Base-by-base conservation (phyloP, 2,113 vertebrate species). In the Tychaedon coryphoeus region DNA sequence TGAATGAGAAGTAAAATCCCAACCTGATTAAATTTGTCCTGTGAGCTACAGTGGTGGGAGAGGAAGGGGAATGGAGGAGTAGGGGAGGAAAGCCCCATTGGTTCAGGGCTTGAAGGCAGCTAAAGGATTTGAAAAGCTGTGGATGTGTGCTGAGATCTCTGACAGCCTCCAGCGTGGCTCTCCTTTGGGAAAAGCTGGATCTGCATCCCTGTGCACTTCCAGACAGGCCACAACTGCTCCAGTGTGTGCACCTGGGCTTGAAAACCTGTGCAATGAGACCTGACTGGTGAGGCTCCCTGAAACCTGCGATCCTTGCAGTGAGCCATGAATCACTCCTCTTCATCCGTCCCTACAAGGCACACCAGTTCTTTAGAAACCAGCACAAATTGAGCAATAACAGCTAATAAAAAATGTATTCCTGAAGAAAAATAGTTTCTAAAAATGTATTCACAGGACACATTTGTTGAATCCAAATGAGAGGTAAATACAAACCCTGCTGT, bases 341-440 rank as follows among this genome's bases (percentile, higher is more conserved):
- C 74, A 17, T 61, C 77, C 84, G 69, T 72, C 73, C 89, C 62
- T 58, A 23, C 19, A 17, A 91, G 76, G 45, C 58, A 48, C 60
- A 18, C 1, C 26, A 57, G 29, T 57, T 75, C 80, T 91, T 90
- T 78, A 81, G 92, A 92, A 87, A 65, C 6, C 17, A 53, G 33
- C 84, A 66, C 62, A 95, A 71, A 85, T 9, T 72, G 76, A 89
- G 84, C 77, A 90, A 69, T 95, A 87, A 89, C n/a, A 72, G 50
- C 69, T 89, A 95, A 95, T 91, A 85, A 91, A 92, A 91, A 85
- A 57, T 47, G 54, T 51, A 69, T 94, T 79, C 81, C 62, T 26
- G 56, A 79, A 84, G 84, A 90, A 95, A 92, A 89, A 75, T 5
- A 60, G 36, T 58, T 95, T 81, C 91, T 64, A 75, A 94, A 96